Evolutionary conservation across 2,797 vertebrate genomes (phyloP), one percentile per base, ranked within the genome.

Genomic region (Crenichthys baileyi): DNA sequence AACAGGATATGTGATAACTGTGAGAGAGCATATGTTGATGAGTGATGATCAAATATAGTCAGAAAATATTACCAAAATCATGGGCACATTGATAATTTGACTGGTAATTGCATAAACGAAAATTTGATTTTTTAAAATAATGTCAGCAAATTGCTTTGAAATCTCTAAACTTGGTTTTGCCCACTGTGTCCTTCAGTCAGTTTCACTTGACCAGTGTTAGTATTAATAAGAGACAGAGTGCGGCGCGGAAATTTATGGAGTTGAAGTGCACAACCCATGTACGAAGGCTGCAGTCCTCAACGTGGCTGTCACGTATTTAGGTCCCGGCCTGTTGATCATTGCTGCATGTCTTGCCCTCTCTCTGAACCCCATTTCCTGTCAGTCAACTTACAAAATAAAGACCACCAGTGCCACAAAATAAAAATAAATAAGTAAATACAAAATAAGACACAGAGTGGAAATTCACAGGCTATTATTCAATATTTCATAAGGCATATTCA

Each of bases 401-500:
- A 31, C 31, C 31, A 31, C 31, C 1, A 31, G 31, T 31, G 31
- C 31, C 31, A 31, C n/a, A n/a, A n/a, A n/a, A n/a, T n/a, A n/a
- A n/a, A n/a, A n/a, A n/a, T n/a, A n/a, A n/a, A n/a, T n/a, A n/a
- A n/a, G n/a, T n/a, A n/a, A n/a, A n/a, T n/a, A n/a, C n/a, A n/a
- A n/a, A 91, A 87, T 88, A 90, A 90, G 85, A 83, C 73, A 83
- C 85, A 56, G 75, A 26, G 73, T 55, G 75, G 86, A 85, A 89
- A 76, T 77, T 87, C 72, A 48, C 51, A 61, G 81, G 60, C 58
- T 83, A 68, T 67, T 60, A 60, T 75, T 85, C 89, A 90, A 93
- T 87, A 87, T 91, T 93, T 92, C 53, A 92, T 90, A 74, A 39
- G 39, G 63, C 84, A 58, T 82, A 90, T 87, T 88, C 80, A 83